Percentiles rank a stretch among this genome's conserved stretches.
Evolutionary conservation across 2,888 invertebrate genomes (phyloP).

Genomic region (Abrostola triplasia): DNA sequence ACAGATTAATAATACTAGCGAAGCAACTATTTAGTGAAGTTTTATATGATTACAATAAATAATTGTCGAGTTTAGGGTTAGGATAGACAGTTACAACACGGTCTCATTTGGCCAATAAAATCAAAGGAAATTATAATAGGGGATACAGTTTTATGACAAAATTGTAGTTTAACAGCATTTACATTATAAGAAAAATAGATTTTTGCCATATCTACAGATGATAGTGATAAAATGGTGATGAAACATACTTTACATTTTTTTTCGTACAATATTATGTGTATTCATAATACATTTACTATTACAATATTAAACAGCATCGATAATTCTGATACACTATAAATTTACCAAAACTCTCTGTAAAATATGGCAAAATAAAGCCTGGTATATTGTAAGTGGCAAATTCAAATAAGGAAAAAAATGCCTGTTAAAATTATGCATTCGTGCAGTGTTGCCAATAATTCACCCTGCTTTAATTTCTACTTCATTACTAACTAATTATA

Average conservation of each 20-base stretch:
- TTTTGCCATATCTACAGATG: constrained; percentile 7
- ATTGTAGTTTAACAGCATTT: not conserved
- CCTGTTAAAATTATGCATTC: constrained; percentile 10
- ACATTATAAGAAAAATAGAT: not conserved
- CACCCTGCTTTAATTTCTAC: constrained; percentile 23
- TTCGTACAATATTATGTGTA: constrained; percentile 7
- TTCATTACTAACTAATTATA: constrained; percentile 21
- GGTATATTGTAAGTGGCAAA: constrained; percentile 7
- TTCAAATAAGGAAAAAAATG: constrained; percentile 6
- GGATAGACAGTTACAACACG: constrained; percentile 13
- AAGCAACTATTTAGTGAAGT: constrained; percentile 65
- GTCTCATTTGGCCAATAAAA: constrained; percentile 11
- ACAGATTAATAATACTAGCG: constrained; percentile 70
- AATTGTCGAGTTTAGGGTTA: constrained; percentile 35
- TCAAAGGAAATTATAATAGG: not conserved
- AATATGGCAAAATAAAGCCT: not conserved
- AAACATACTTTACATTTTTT: not conserved
- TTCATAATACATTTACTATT: constrained; percentile 19
- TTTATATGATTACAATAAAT: constrained; percentile 42
- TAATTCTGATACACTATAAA: constrained; percentile 2
- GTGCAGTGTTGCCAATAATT: constrained; percentile 21
- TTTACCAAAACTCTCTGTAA: constrained; percentile 2
- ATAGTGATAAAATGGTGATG: not conserved
- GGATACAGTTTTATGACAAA: not conserved
- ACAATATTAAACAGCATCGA: not conserved